phyloP scores from a whole-genome alignment of 92 coral and sea anemone species.

The Porites evermanni region DNA sequence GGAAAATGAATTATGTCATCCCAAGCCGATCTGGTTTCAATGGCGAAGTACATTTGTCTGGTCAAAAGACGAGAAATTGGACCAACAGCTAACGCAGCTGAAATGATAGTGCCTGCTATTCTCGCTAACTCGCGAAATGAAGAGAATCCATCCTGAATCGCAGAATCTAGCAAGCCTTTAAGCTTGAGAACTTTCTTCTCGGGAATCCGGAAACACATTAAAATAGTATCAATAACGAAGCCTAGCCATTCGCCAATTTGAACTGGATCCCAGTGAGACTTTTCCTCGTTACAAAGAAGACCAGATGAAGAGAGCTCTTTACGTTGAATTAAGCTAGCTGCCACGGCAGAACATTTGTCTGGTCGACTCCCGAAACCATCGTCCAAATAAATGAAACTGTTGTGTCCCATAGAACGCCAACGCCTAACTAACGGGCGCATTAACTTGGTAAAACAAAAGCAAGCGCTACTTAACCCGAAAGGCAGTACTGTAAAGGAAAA shows the following conservation, averaged over 20 bases:
- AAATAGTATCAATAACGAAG: too few relatives aligned
- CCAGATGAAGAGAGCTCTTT: conserved; percentile 18
- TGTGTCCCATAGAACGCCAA: too few relatives aligned
- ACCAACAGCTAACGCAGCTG: conserved; percentile 51
- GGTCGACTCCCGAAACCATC: too few relatives aligned
- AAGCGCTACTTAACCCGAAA: too few relatives aligned
- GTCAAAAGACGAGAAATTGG: conserved; percentile 62
- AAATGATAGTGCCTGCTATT: conserved; percentile 2
- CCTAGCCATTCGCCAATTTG: too few relatives aligned
- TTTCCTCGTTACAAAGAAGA: conserved; percentile 44
- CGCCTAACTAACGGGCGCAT: too few relatives aligned
- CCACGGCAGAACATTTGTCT: conserved; percentile 31
- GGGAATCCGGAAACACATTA: too few relatives aligned
- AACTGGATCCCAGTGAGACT: conserved; percentile 1
- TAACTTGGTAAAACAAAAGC: too few relatives aligned
- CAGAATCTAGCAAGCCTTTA: conserved; percentile 27
- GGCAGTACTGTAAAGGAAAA: neutral
- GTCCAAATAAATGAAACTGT: too few relatives aligned
- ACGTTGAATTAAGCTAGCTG: conserved; percentile 60
- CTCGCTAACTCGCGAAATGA: conserved; percentile 4
- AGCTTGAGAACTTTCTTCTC: too few relatives aligned
- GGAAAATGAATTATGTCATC: conserved; percentile 23
- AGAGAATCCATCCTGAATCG: conserved; percentile 29
- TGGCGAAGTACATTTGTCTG: conserved; percentile 66
- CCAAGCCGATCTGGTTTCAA: conserved; percentile 58